Conservation (phyloP, 2,888 invertebrate genomes). For the Cremastobaeus sp. region DNA sequence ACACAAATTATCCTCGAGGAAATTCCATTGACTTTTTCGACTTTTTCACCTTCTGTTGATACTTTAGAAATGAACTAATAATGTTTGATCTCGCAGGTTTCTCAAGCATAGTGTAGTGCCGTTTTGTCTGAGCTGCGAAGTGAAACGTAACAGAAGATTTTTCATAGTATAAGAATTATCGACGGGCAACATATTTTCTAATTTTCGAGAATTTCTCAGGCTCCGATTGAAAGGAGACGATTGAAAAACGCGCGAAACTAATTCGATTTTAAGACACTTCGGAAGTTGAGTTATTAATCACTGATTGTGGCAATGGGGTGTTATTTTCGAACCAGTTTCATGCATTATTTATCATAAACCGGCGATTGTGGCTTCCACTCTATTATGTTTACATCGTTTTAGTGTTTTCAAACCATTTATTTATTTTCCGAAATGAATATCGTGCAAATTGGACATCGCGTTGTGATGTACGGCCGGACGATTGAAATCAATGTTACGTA, state of each 20-base stretch:
- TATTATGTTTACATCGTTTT: too few species aligned
- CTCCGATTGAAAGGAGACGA: neutral
- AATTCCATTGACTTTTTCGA: conserved; percentile 32
- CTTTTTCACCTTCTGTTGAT: conserved; percentile 45
- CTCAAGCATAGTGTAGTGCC: neutral
- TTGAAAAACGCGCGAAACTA: conserved; percentile 5
- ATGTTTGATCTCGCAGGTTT: conserved; percentile 9
- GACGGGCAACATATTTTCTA: conserved; percentile 10
- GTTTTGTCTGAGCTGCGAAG: conserved; percentile 21
- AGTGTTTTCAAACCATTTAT: too few species aligned
- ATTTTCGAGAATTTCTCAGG: conserved; percentile 19
- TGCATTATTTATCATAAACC: conserved; percentile 7
- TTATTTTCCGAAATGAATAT: too few species aligned
- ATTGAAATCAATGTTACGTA: too few species aligned
- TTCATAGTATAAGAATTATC: conserved; percentile 22
- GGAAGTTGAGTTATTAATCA: conserved; percentile 3
- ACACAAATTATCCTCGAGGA: conserved; percentile 46
- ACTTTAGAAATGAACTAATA: conserved; percentile 49
- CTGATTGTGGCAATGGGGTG: neutral
- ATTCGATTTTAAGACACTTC: neutral
- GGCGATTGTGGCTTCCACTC: too few species aligned
- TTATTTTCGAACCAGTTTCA: neutral
- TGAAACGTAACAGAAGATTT: conserved; percentile 23
- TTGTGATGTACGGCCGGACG: too few species aligned
- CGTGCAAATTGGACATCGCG: too few species aligned